Conservation (phyloP, 2,888 invertebrate genomes). For the Azorinus chamasolen region DNA sequence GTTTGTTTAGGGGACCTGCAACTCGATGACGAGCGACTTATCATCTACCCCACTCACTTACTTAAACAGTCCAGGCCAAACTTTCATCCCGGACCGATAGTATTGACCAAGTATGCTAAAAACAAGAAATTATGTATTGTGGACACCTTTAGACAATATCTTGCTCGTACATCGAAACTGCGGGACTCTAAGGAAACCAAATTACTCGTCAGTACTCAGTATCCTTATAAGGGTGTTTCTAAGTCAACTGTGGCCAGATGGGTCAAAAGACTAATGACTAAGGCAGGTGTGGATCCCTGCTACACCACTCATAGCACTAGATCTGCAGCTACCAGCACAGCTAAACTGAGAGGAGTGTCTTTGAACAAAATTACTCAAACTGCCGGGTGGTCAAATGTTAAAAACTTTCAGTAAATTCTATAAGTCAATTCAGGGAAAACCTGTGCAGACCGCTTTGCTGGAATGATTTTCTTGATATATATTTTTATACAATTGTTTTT, state of each 20-base stretch:
- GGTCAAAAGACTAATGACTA: background rate
- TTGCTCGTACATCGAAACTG: background rate
- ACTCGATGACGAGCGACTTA: background rate
- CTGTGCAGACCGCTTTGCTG: no score
- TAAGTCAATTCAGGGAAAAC: no score
- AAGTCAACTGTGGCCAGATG: background rate
- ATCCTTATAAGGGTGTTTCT: background rate
- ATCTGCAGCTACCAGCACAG: conserved; percentile 5
- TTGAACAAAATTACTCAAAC: background rate
- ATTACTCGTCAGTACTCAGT: conserved; percentile 2
- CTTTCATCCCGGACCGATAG: background rate
- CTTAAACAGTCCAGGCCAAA: conserved; percentile 26
- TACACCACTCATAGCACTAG: conserved; percentile 1
- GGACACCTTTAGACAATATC: background rate
- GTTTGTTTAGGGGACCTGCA: background rate
- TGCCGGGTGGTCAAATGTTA: conserved; percentile 4
- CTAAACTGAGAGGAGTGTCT: background rate
- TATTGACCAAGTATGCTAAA: background rate
- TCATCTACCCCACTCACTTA: background rate
- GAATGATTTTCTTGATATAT: no score
- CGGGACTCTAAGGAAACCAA: background rate
- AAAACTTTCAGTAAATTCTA: no score
- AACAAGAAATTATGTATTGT: conserved; percentile 3
- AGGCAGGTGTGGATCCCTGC: no score
- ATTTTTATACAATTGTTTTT: no score